A percentile compares a stretch with the other conserved stretches of the same genome.
These are phyloP conservation scores for Onychostoma macrolepis DNA, from an alignment of 2,113 vertebrate genomes.

Conservation along the genomic window DNA sequence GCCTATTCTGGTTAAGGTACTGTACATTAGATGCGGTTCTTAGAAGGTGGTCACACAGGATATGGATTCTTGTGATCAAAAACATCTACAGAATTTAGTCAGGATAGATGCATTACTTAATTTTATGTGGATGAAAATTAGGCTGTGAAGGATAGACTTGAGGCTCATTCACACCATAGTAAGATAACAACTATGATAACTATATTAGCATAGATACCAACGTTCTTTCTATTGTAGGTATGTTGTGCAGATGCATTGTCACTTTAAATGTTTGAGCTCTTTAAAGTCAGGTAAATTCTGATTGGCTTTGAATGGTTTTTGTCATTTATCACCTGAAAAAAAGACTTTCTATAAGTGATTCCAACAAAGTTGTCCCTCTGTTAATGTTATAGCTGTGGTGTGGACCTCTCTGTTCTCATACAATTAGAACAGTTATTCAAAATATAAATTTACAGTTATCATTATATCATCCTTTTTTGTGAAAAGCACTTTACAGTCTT, in stretches of 20 bases:
- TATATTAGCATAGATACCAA: not conserved
- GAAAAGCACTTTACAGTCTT: too few relatives aligned
- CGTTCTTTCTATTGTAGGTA: not conserved
- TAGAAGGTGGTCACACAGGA: too few relatives aligned
- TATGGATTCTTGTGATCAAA: too few relatives aligned
- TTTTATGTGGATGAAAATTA: not conserved
- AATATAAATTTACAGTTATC: not conserved
- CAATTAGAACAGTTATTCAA: not conserved
- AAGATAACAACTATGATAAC: not conserved
- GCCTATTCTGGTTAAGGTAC: too few relatives aligned
- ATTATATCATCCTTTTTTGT: too few relatives aligned
- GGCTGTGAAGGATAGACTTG: not conserved
- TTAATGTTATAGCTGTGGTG: not conserved
- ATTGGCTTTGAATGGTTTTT: too few relatives aligned
- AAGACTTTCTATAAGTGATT: not conserved
- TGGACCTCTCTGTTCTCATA: not conserved
- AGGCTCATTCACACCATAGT: not conserved
- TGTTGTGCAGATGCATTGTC: not conserved
- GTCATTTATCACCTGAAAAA: not conserved
- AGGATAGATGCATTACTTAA: too few relatives aligned
- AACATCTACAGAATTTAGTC: too few relatives aligned
- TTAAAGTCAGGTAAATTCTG: not conserved
- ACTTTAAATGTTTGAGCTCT: not conserved
- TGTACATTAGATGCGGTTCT: too few relatives aligned
- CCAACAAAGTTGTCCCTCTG: not conserved